These are phyloP conservation scores for Ylistrum balloti DNA, from an alignment of 1,140 invertebrate genomes.

Conservation along the genomic window DNA sequence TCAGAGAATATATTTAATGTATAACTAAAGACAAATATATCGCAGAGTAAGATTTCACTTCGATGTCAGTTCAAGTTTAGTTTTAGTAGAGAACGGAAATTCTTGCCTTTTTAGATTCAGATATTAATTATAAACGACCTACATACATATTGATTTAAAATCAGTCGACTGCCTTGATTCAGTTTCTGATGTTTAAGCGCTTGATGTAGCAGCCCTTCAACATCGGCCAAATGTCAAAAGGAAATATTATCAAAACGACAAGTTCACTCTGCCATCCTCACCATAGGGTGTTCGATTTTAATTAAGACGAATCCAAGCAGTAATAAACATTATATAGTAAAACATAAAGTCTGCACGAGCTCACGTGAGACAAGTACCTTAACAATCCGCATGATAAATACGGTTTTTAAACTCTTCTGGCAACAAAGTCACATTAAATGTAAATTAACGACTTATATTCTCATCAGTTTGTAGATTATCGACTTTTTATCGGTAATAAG, in stretches of 20 bases:
- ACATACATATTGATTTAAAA: neutral
- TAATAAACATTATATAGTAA: neutral
- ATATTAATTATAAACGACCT: neutral
- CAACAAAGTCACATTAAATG: slow-evolving; percentile 11
- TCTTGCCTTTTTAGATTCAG: neutral
- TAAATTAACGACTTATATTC: slow-evolving; percentile 28
- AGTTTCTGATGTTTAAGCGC: neutral
- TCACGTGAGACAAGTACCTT: neutral
- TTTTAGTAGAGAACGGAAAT: neutral
- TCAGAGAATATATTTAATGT: no score
- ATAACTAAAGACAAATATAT: no score
- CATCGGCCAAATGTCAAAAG: neutral
- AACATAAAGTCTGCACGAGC: neutral
- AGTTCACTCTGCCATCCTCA: neutral
- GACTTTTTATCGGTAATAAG: neutral
- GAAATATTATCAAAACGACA: neutral
- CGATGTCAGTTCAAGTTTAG: neutral
- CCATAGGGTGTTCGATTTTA: neutral
- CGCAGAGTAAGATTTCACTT: neutral
- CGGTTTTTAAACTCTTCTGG: slow-evolving; percentile 13
- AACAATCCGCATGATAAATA: neutral
- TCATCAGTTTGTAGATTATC: slow-evolving; percentile 7
- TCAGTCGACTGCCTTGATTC: neutral
- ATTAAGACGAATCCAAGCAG: neutral
- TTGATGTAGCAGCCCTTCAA: neutral